Evolutionary conservation across 2,113 vertebrate species (phyloP).

Genomic region (Perognathus longimembris): DNA sequence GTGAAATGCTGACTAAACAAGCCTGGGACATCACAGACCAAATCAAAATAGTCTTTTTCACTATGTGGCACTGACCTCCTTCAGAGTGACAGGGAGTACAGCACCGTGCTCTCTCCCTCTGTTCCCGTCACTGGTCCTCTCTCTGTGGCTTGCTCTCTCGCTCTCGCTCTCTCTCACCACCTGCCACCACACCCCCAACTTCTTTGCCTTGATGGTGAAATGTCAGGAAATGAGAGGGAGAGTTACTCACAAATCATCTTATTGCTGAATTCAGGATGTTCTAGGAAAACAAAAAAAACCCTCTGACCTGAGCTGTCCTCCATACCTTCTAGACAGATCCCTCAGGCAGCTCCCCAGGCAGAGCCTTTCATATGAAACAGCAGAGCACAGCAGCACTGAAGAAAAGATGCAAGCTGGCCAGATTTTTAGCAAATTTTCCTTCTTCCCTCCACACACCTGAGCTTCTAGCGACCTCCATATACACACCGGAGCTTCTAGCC

Average conservation of each 20-base stretch:
- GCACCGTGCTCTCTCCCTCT: too few relatives aligned
- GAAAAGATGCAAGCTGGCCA: background rate
- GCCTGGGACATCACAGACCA: background rate
- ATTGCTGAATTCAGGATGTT: background rate
- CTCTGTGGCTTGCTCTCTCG: too few relatives aligned
- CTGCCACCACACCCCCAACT: background rate
- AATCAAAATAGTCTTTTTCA: background rate
- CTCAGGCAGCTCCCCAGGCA: background rate
- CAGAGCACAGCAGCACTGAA: accelerated
- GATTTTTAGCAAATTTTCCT: too few relatives aligned
- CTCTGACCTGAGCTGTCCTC: background rate
- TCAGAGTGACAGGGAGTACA: too few relatives aligned
- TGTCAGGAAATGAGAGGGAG: background rate
- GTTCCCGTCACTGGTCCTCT: too few relatives aligned
- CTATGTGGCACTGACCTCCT: background rate
- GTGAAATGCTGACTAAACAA: slow-evolving; percentile 27
- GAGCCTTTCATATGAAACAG: background rate
- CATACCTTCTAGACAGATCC: accelerated
- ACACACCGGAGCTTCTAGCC: too few relatives aligned
- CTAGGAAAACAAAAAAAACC: background rate
- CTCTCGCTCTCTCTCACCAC: too few relatives aligned
- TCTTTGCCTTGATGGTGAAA: background rate
- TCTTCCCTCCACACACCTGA: too few relatives aligned
- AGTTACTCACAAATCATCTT: background rate
- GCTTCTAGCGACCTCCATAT: too few relatives aligned